Conservation (phyloP, 2,888 invertebrate species). For the Lasius fuliginosus region DNA sequence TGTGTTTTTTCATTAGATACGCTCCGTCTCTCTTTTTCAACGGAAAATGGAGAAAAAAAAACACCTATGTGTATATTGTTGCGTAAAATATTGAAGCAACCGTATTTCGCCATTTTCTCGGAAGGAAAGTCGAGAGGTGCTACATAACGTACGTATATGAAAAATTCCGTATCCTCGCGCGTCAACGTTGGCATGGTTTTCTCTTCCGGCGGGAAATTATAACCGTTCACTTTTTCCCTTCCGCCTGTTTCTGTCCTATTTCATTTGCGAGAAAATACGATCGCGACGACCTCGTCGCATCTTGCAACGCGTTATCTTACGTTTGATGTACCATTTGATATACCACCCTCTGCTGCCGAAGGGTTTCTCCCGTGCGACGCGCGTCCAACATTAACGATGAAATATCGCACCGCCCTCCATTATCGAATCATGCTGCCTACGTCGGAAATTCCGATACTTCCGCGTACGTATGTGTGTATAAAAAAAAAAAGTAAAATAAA, state of each 20-base stretch:
- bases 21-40: neutral
- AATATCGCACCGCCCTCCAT: conserved; percentile 47
- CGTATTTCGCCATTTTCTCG: neutral
- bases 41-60: neutral
- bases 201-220: conserved; percentile 15
- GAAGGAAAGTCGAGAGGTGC: neutral
- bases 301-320: conserved; percentile 37
- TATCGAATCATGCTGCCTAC: conserved; percentile 40
- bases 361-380: conserved; percentile 6
- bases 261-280: conserved; percentile 33
- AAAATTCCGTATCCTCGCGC: neutral
- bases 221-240: conserved; percentile 1
- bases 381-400: conserved; percentile 47
- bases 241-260: neutral
- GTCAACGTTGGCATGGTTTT: neutral
- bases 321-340: conserved; percentile 45
- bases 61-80: neutral
- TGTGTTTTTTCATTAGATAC: neutral
- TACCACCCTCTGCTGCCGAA: neutral
- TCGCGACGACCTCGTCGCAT: conserved; percentile 29
- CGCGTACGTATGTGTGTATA: neutral
- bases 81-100: neutral
- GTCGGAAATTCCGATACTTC: conserved; percentile 24
- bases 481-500: neutral
- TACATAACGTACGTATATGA: neutral